These are phyloP conservation scores for Ypsolopha sequella DNA, from an alignment of 2,888 invertebrate species.

Conservation along the genomic window DNA sequence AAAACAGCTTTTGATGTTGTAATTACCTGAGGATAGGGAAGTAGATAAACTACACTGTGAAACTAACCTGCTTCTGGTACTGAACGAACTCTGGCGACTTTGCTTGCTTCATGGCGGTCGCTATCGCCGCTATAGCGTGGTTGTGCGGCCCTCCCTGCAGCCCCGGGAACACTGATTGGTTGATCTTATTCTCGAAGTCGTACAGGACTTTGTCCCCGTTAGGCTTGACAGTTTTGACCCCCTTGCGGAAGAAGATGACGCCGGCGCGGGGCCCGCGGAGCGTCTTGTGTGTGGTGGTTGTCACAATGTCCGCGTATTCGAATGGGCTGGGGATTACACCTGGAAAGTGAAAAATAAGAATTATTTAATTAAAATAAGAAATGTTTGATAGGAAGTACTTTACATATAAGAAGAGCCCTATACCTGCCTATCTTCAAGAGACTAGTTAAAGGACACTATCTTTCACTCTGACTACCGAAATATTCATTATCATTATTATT, in stretches of 20 bases:
- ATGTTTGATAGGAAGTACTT: too few relatives aligned
- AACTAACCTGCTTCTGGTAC: slow-evolving; percentile 85
- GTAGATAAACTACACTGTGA: slow-evolving; percentile 3
- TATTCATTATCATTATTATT: too few relatives aligned
- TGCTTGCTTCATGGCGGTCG: slow-evolving; percentile 94
- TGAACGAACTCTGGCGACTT: slow-evolving; percentile 81
- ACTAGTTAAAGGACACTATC: too few relatives aligned
- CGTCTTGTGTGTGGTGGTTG: slow-evolving; percentile 96
- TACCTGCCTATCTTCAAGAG: too few relatives aligned
- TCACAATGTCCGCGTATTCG: slow-evolving; percentile 91
- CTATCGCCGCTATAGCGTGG: slow-evolving; percentile 95
- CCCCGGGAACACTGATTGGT: slow-evolving; percentile 91
- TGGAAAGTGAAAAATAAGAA: slow-evolving; percentile 19
- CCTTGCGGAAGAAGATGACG: slow-evolving; percentile 93
- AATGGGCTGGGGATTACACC: slow-evolving; percentile 90
- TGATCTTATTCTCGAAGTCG: slow-evolving; percentile 89
- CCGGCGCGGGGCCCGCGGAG: slow-evolving; percentile 90
- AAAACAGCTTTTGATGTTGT: too few relatives aligned
- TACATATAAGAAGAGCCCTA: too few relatives aligned
- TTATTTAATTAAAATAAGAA: too few relatives aligned
- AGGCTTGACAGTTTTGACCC: slow-evolving; percentile 81
- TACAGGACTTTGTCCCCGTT: slow-evolving; percentile 89
- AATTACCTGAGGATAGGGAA: too few relatives aligned
- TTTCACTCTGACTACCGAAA: too few relatives aligned
- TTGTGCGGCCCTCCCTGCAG: slow-evolving; percentile 99